Evolutionary conservation across 2,797 vertebrate species (phyloP), one percentile per base, ranked within the genome.

Genomic region (Dryobates pubescens): DNA sequence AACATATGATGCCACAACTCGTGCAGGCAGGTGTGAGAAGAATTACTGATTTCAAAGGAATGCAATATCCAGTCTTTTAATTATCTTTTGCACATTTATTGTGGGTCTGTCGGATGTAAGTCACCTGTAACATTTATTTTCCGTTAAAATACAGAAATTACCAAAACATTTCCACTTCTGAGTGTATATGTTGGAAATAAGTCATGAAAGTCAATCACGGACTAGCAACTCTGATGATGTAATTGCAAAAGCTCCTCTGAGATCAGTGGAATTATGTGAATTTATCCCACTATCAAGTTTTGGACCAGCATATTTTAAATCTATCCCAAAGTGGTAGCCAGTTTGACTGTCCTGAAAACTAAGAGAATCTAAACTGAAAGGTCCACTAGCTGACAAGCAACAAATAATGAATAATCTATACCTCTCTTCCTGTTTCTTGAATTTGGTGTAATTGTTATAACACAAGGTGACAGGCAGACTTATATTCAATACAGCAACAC

Each of bases 361-460:
- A 30, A 85, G 15, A 53, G 88, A 67, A 65, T 45, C 51, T 58
- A 56, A 67, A 20, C n/a, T 67, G 62, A 89, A 82, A 54, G 6
- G 17, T 58, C 34, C 88, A 10, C 57, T 62, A 51, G 58, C 34
- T 65, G 43, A 30, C 58, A 85, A 78, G 84, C 47, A 74, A 76
- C n/a, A 74, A 73, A 74, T 58, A 86, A 70, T 76, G 43, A 82
- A 17, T 75, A 89, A 85, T 90, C 88, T 67, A 53, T 51, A 64
- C 26, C 4, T 62, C 15, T 72, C 17, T 83, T 74, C 65, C 79
- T 69, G 7, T 94, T 94, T 69, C 79, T 83, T 62, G 57, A 38
- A 62, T 83, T 93, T 80, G 90, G 86, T 84, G 36, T 94, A 49
- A 93, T 89, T 17, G n/a, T 63, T 59, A 91, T 62, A 72, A 88